Evolutionary conservation across 2,888 invertebrate genomes (phyloP).

Genomic region (Amblyjoppa proteus): DNA sequence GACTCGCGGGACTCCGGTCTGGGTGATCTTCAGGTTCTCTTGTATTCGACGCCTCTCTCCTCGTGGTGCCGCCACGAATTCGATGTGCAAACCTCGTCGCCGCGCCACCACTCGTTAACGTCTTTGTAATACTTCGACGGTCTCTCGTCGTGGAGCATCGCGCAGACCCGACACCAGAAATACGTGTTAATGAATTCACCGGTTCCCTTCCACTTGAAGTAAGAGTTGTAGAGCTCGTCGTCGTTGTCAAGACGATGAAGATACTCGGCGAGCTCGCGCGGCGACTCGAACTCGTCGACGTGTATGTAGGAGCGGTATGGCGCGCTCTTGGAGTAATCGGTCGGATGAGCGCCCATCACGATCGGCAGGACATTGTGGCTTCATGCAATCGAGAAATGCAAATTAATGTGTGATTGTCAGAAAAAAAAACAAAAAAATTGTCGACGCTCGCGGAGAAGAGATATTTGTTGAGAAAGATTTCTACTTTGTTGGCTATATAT

Average conservation of each 20-base stretch:
- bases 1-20: not conserved
- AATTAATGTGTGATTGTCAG: not conserved
- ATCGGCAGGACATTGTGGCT: conserved; percentile 95
- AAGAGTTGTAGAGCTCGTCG: conserved; percentile 96
- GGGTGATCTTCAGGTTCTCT: conserved; percentile 67
- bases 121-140: conserved; percentile 90
- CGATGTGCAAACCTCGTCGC: conserved; percentile 91
- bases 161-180: conserved; percentile 96
- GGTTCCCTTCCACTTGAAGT: conserved; percentile 97
- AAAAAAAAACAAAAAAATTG: no score
- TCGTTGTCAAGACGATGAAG: conserved; percentile 94
- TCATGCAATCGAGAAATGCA: conserved; percentile 14
- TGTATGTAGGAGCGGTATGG: conserved; percentile 97
- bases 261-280: conserved; percentile 95
- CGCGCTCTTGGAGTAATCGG: conserved; percentile 95
- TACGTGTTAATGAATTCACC: conserved; percentile 98
- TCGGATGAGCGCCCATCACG: conserved; percentile 97
- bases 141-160: conserved; percentile 91
- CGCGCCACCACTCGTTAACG: conserved; percentile 97
- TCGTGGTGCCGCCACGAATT: conserved; percentile 88
- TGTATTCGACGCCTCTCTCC: conserved; percentile 61
- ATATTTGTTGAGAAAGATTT: no score
- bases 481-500: no score
- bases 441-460: no score
- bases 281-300: conserved; percentile 96